Conservation (phyloP, 2,888 invertebrate genomes). For the Cerceris rybyensis region DNA sequence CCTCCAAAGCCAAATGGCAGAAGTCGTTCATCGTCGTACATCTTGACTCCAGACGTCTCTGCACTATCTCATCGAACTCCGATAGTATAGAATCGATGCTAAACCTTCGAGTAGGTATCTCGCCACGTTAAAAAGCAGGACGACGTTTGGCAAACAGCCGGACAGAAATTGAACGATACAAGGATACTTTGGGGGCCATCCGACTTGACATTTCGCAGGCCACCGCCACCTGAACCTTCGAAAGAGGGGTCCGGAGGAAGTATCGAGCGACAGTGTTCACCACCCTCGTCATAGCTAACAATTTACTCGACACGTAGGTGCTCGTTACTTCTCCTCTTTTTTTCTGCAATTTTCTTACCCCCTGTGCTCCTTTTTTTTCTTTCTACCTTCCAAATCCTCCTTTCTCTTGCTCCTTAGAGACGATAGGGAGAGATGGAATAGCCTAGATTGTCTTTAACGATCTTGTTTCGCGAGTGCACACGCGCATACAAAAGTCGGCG, state of each 20-base stretch:
- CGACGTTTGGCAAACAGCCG: neutral
- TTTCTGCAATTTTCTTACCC: constrained; percentile 4
- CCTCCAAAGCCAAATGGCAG: no score
- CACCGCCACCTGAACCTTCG: neutral
- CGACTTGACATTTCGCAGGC: neutral
- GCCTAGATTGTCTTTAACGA: constrained; percentile 58
- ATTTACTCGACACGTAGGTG: constrained; percentile 35
- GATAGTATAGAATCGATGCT: no score
- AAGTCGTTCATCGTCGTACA: no score
- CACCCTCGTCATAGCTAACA: constrained; percentile 38
- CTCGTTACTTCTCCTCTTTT: constrained; percentile 35
- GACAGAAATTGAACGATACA: neutral
- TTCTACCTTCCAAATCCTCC: neutral
- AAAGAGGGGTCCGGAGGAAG: neutral
- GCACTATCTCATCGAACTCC: no score
- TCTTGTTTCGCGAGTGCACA: constrained; percentile 22
- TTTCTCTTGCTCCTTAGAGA: constrained; percentile 7
- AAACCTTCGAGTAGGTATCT: no score
- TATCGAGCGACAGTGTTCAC: constrained; percentile 32
- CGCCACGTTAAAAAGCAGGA: neutral
- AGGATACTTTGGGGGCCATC: neutral
- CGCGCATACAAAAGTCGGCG: constrained; percentile 20
- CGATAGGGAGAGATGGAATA: constrained; percentile 48
- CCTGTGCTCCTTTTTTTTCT: neutral
- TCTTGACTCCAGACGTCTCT: no score